These are phyloP conservation scores for Empidonax traillii DNA, from an alignment of 2,113 vertebrate genomes.

Conservation along the genomic window DNA sequence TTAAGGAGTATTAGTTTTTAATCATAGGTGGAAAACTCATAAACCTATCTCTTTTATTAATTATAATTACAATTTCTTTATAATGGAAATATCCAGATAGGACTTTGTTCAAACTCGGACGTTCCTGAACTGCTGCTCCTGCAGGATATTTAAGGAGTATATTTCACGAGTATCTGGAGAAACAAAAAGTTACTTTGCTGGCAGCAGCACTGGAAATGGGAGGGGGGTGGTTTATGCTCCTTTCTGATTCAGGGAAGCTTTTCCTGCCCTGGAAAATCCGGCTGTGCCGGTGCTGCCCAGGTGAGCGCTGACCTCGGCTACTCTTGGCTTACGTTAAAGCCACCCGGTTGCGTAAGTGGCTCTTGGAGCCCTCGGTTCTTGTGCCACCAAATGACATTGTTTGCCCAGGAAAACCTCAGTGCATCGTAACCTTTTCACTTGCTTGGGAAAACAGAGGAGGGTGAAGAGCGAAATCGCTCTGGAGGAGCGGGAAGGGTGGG, in stretches of 20 bases:
- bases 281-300: not conserved
- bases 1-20: not conserved
- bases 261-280: not conserved
- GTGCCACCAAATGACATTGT: not conserved
- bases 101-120: not conserved
- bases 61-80: not conserved
- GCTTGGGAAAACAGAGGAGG: not conserved
- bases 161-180: not conserved
- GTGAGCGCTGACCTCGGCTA: not conserved
- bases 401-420: not conserved
- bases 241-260: not conserved
- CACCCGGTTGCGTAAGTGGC: fast-evolving
- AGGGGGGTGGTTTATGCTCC: no score
- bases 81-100: not conserved
- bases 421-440: not conserved
- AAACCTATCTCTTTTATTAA: not conserved
- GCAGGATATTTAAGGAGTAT: not conserved
- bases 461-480: not conserved
- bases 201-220: not conserved
- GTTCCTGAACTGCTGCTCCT: not conserved
- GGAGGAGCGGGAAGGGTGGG: not conserved
- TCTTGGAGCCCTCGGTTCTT: not conserved
- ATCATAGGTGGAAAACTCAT: not conserved
- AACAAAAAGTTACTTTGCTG: not conserved
- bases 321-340: not conserved